phyloP scores from a whole-genome alignment of 1,140 invertebrate species.

The Formica selysi region DNA sequence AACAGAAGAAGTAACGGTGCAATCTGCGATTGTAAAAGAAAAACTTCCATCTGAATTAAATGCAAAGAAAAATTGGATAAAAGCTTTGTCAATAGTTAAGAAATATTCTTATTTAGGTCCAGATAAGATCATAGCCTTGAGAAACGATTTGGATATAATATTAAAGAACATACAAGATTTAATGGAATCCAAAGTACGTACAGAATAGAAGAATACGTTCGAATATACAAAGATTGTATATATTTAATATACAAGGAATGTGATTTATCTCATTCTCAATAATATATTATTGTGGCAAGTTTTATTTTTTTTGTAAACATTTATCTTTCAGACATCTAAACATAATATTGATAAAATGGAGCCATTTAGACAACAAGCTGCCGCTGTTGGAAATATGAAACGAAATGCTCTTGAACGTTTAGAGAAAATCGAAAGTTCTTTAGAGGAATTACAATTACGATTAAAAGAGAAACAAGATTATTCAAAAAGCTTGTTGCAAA shows the following conservation, averaged over 20 bases:
- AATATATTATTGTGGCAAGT: constrained; percentile 71
- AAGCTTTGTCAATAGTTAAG: constrained; percentile 90
- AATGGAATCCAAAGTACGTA: constrained; percentile 78
- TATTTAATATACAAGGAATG: background rate
- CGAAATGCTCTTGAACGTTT: constrained; percentile 90
- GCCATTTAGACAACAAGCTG: constrained; percentile 94
- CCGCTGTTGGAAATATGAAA: constrained; percentile 92
- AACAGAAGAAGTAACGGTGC: constrained; percentile 91
- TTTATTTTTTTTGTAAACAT: constrained; percentile 43
- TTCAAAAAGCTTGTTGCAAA: constrained; percentile 86
- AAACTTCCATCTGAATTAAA: constrained; percentile 92
- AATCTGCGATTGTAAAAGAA: constrained; percentile 90
- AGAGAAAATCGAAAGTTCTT: constrained; percentile 88
- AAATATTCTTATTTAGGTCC: constrained; percentile 90
- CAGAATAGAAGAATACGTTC: background rate
- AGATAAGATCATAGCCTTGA: constrained; percentile 89
- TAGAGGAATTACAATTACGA: constrained; percentile 87
- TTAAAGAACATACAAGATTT: constrained; percentile 81
- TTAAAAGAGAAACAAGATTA: constrained; percentile 86
- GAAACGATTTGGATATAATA: constrained; percentile 78
- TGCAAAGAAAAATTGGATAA: constrained; percentile 88
- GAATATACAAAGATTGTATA: too few relatives aligned
- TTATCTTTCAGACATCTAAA: constrained; percentile 81
- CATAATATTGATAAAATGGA: constrained; percentile 91
- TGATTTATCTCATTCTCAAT: constrained; percentile 58